Evolutionary conservation across 1,140 invertebrate species (phyloP), one percentile per base, ranked within the genome.

Genomic region (Heliconius himera): DNA sequence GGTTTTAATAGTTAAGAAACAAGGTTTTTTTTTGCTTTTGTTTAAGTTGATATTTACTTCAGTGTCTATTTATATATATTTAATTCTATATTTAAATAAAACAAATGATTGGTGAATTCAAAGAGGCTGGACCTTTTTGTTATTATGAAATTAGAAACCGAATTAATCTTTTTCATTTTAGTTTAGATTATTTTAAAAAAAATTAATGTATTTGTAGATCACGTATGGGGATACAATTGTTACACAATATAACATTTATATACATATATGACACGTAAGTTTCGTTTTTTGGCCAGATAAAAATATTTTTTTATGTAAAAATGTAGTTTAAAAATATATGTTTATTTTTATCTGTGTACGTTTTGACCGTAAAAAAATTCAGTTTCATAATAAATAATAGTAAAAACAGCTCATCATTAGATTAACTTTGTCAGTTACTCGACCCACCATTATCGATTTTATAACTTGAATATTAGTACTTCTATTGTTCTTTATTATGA

Each of bases 191-290:
- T 2, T 51, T 49, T 36, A 36, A 1, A 29, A 29, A 29, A 29
- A 16, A 49, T 51, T 51, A 20, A 20, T 56, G 54, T 56, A 70
- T 71, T 89, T 88, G 78, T 89, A 89, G 88, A 87, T 86, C 76
- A 77, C 78, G 46, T 56, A 73, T 78, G 77, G 73, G 83, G 84
- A 83, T 82, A 87, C 49, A 75, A 38, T 76, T 78, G 82, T 86
- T 85, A 79, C 82, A 76, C 83, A 77, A 82, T 90, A 81, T 82
- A 84, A 79, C 82, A 88, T 66, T 66, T 66, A 83, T 85, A 83
- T 29, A 76, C 77, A 74, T 75, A 49, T 60, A 20, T 51, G 6
- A 20, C 18, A 51, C 77, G 70, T 90, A 83, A 88, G 87, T 88
- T 75, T 71, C 77, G 72, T 66, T 73, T 75, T 51, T 6, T 51